These are phyloP conservation scores for Etheostoma perlongum DNA, from an alignment of 2,797 vertebrate genomes.

Conservation along the genomic window DNA sequence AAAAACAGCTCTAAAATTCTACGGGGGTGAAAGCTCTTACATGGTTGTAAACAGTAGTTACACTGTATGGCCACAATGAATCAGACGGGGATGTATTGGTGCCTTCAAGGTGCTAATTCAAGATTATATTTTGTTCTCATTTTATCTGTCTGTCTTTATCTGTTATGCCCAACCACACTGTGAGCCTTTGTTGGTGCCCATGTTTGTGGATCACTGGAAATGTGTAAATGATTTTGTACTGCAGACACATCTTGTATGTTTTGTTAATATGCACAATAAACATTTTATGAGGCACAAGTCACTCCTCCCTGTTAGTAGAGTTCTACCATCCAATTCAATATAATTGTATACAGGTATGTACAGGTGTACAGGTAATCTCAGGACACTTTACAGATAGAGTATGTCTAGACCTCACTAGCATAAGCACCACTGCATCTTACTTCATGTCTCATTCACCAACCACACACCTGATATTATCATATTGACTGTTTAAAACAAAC, in stretches of 20 bases:
- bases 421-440: no score
- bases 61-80: not conserved
- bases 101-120: not conserved
- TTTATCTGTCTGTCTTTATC: not conserved
- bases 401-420: no score
- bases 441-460: no score
- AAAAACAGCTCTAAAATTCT: not conserved
- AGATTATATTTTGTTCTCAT: not conserved
- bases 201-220: not conserved
- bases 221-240: not conserved
- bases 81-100: not conserved
- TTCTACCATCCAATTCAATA: not conserved
- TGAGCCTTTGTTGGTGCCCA: not conserved
- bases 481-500: no score
- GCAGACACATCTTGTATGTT: not conserved
- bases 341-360: no score
- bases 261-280: constrained; percentile 6
- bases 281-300: not conserved
- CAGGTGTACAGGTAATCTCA: no score
- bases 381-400: no score
- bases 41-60: not conserved
- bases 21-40: not conserved
- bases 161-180: not conserved
- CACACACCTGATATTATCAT: no score
- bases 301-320: not conserved